Conservation (phyloP, 2,113 vertebrate species). For the Lophura nycthemera region DNA sequence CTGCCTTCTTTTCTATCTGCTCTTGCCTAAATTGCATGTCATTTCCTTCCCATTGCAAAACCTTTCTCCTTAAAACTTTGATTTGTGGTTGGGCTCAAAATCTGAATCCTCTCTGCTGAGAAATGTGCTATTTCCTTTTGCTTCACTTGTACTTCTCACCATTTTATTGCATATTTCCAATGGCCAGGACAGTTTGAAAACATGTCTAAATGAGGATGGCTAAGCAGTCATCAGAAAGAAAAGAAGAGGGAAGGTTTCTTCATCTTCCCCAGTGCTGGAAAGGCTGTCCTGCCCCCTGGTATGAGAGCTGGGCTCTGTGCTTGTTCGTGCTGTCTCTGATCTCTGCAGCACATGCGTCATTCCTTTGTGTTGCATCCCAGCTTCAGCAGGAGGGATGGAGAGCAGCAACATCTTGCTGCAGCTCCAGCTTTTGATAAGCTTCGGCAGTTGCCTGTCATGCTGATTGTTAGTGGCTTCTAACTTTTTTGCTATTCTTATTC, state of each 20-base stretch:
- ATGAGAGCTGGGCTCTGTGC: background rate
- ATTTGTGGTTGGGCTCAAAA: background rate
- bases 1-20: background rate
- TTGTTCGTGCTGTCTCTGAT: background rate
- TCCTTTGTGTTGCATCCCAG: background rate
- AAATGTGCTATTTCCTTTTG: background rate
- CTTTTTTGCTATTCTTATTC: background rate
- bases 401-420: background rate
- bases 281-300: rapidly evolving
- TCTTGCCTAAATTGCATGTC: background rate
- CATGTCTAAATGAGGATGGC: background rate
- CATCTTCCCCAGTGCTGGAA: background rate
- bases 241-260: background rate
- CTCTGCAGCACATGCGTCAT: rapidly evolving
- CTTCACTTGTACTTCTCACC: background rate
- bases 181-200: background rate
- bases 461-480: background rate
- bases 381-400: background rate
- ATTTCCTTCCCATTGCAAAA: background rate
- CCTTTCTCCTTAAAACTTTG: background rate
- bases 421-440: background rate
- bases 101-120: background rate
- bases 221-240: background rate
- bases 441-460: background rate
- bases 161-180: background rate